Evolutionary conservation across 2,797 vertebrate species (phyloP), one percentile per base, ranked within the genome.

Genomic region (Muscicapa striata): DNA sequence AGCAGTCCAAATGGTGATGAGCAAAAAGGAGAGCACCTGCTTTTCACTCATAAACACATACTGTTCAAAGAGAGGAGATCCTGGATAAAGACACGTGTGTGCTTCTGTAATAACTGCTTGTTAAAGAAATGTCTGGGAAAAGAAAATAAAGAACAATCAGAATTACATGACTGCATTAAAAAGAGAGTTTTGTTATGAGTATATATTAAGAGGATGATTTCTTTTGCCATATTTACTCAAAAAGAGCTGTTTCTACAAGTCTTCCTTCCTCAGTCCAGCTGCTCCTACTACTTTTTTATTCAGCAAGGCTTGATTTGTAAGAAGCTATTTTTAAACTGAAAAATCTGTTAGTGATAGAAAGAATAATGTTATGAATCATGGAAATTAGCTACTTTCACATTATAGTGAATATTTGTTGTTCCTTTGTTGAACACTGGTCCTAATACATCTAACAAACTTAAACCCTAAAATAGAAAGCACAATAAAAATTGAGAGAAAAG

Each of bases 11-110:
- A 84, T 91, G 72, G 36, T 95, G 94, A 92, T 84, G 92, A 97
- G 77, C 78, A 95, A 96, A 94, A 85, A 83, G 79, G 64, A 85
- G 58, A 95, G 45, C 95, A 97, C 91, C 90, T 96, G 89, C 40
- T 84, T 57, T 91, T 89, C 83, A 46, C 85, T 91, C 84, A 81
- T 87, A 86, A 62, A 75, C 62, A 84, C 76, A 82, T 78, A 83
- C 52, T 90, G 79, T 27, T 67, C 52, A 96, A 96, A 93, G 68
- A 78, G 21, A 62, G 20, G 57, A 72, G n/a, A 57, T 86, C 57
- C 46, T 66, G 32, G 34, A 64, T 83, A 64, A 93, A 88, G 69
- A 73, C 72, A 86, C 36, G 23, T 84, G 49, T 78, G 49, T 86
- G 61, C 73, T 87, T 87, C 68, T 83, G 36, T 62, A 94, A 83